A percentile compares a stretch with the other conserved stretches of the same genome.
phyloP scores from a whole-genome alignment of 2,113 vertebrate species.

The Oostethus manadensis region DNA sequence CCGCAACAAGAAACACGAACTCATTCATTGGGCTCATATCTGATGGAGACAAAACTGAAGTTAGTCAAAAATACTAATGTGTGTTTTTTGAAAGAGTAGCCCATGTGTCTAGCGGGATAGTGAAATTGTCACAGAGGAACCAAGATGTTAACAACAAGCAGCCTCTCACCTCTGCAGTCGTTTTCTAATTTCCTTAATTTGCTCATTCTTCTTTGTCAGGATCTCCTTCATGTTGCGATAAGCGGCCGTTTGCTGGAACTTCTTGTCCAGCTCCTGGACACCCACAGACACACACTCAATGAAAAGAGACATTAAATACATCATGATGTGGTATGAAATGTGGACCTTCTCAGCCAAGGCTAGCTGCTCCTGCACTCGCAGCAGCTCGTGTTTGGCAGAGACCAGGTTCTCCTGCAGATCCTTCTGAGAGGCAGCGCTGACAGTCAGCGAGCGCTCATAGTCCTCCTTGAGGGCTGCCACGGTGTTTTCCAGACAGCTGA shows the following conservation, averaged over 20 bases:
- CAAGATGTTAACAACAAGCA: background rate
- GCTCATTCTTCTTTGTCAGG: constrained; percentile 91
- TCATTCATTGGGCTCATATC: constrained; percentile 77
- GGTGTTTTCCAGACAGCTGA: constrained; percentile 80
- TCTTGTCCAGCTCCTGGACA: constrained; percentile 87
- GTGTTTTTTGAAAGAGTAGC: too few species aligned
- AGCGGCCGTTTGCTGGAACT: constrained; percentile 93
- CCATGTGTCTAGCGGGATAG: background rate
- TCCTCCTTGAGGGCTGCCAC: constrained; percentile 81
- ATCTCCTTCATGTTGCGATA: constrained; percentile 98
- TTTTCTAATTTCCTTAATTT: constrained; percentile 89
- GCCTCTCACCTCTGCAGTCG: constrained; percentile 79
- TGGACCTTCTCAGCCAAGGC: constrained; percentile 83
- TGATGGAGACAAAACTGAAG: constrained; percentile 33
- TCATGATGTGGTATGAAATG: background rate
- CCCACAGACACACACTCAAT: constrained; percentile 4
- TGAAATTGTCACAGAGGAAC: background rate
- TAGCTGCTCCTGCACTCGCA: constrained; percentile 88
- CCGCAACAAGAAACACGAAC: background rate
- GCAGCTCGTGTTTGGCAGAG: constrained; percentile 85
- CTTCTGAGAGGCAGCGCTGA: constrained; percentile 79
- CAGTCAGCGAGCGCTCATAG: constrained; percentile 82
- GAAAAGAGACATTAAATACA: background rate
- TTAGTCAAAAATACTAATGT: background rate
- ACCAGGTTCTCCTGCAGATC: constrained; percentile 85